Percentiles rank a stretch among this genome's conserved stretches.
Conservation (phyloP, 2,888 invertebrate genomes). For the Cryptus armator region DNA sequence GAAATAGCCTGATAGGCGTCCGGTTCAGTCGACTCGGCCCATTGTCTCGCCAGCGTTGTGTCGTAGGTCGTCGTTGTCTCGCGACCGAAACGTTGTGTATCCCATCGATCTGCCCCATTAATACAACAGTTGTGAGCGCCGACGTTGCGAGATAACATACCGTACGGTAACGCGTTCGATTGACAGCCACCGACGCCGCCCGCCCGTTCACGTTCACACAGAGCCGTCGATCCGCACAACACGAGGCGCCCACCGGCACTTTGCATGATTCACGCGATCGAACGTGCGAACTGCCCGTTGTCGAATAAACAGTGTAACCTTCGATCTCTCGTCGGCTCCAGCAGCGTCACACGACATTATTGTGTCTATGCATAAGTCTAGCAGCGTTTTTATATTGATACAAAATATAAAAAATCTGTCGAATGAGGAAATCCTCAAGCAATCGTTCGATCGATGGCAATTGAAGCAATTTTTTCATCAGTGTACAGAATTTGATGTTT, state of each 20-base stretch:
- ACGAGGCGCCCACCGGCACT: slow-evolving; percentile 51
- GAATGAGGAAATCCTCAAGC: no score
- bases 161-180: slow-evolving; percentile 18
- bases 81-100: background rate
- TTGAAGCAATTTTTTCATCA: no score
- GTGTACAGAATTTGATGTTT: no score
- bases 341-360: background rate
- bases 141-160: slow-evolving; percentile 50
- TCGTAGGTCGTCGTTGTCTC: slow-evolving; percentile 9
- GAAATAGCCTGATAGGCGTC: slow-evolving; percentile 20
- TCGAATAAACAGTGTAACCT: slow-evolving; percentile 7
- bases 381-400: background rate
- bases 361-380: background rate
- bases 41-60: slow-evolving; percentile 37
- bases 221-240: slow-evolving; percentile 14
- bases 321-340: background rate
- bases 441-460: no score
- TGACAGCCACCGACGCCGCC: slow-evolving; percentile 49
- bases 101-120: slow-evolving; percentile 49
- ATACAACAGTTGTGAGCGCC: slow-evolving; percentile 57
- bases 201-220: slow-evolving; percentile 48
- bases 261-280: slow-evolving; percentile 62
- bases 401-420: no score
- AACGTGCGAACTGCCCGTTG: slow-evolving; percentile 21
- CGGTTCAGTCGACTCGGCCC: slow-evolving; percentile 5